Evolutionary conservation across 2,797 vertebrate species (phyloP).

Genomic region (Microctenopoma steveboyesi): DNA sequence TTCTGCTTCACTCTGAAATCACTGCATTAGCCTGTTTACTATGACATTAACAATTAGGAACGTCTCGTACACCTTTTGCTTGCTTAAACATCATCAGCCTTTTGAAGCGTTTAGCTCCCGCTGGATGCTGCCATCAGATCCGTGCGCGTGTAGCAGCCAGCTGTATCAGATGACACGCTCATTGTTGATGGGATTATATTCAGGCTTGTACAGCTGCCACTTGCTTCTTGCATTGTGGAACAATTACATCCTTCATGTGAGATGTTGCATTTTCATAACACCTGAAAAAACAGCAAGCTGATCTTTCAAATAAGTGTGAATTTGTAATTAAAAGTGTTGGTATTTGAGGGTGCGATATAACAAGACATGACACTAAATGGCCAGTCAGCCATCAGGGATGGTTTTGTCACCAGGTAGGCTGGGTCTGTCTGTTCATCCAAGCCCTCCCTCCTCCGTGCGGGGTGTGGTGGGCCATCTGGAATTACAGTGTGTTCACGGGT

Average conservation of each 20-base stretch:
- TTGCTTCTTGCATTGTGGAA: conserved; percentile 14
- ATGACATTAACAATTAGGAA: not conserved
- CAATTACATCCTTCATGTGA: not conserved
- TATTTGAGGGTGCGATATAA: conserved; percentile 17
- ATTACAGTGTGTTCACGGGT: conserved; percentile 57
- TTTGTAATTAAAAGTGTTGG: not conserved
- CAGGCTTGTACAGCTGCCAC: conserved; percentile 60
- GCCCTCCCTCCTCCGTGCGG: conserved; percentile 32
- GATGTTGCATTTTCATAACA: not conserved
- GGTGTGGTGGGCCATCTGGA: conserved; percentile 57
- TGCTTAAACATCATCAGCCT: conserved; percentile 12
- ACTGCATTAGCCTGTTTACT: not conserved
- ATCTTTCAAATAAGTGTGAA: not conserved
- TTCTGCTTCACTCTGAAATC: not conserved
- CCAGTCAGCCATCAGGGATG: conserved; percentile 32
- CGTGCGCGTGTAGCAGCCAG: conserved; percentile 14
- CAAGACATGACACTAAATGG: not conserved
- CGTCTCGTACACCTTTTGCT: conserved; percentile 2
- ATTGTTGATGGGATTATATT: conserved; percentile 48
- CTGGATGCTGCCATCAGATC: conserved; percentile 15
- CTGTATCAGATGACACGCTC: conserved; percentile 68
- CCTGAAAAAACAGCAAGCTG: not conserved
- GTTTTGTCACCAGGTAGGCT: conserved; percentile 44
- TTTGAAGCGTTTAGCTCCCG: conserved; percentile 37
- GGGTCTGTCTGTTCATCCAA: conserved; percentile 29